Percentiles rank a stretch among this genome's conserved stretches.
Conservation (phyloP, 2,888 invertebrate species). For the Oasisia sp. region DNA sequence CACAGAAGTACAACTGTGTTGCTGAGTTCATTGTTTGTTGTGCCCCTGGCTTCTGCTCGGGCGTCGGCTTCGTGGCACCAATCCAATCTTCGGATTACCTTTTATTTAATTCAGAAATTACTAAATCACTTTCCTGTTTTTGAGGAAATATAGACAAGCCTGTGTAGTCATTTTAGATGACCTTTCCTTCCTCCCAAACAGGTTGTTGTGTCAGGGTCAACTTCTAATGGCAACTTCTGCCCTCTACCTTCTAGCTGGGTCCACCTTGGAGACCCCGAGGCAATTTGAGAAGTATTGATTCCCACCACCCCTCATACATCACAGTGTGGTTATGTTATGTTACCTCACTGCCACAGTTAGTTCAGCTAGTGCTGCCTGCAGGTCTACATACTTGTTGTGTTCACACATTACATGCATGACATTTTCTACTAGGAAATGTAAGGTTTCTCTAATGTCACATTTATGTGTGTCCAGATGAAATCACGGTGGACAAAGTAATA, state of each 20-base stretch:
- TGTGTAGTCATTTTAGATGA: neutral
- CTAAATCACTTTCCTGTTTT: neutral
- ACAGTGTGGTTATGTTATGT: neutral
- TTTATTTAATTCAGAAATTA: neutral
- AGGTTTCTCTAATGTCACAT: too few relatives aligned
- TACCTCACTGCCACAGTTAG: neutral
- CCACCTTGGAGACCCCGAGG: neutral
- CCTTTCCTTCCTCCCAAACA: neutral
- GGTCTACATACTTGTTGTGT: too few relatives aligned
- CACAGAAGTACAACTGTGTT: too few relatives aligned
- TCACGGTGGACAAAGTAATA: too few relatives aligned
- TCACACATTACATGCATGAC: too few relatives aligned
- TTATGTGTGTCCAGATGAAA: too few relatives aligned
- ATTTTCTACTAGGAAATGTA: too few relatives aligned
- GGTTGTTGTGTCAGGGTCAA: neutral
- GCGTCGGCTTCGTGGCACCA: too few relatives aligned
- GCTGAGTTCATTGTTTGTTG: too few relatives aligned
- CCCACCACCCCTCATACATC: neutral
- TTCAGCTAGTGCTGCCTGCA: neutral
- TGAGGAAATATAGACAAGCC: neutral
- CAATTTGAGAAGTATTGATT: slow-evolving; percentile 2
- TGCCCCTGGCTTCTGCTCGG: too few relatives aligned
- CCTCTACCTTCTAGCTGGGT: neutral
- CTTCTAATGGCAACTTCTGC: neutral
- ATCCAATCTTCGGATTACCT: neutral